phyloP scores from a whole-genome alignment of 1,140 invertebrate species.

The Sarcophaga bullata region DNA sequence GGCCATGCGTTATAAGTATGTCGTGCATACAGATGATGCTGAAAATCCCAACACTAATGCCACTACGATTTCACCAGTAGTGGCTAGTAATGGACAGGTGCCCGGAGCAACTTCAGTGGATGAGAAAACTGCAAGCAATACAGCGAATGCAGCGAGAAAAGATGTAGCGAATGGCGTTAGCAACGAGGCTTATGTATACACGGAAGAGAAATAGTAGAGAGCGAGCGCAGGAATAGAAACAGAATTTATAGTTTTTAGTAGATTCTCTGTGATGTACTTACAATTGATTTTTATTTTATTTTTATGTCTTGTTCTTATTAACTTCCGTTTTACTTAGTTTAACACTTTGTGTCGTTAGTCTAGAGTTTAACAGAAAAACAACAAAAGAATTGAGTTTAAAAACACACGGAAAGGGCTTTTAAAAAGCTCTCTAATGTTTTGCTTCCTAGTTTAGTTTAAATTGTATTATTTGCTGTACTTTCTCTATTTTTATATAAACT shows the following conservation, averaged over 20 bases:
- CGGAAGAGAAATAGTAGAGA: neutral
- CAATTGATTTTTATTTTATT: no score
- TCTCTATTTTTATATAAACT: no score
- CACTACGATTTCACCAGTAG: constrained; percentile 19
- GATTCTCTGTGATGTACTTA: constrained; percentile 19
- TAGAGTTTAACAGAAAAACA: no score
- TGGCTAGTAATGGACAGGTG: no score
- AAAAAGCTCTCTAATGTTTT: no score
- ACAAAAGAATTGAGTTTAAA: no score
- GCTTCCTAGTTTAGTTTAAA: no score
- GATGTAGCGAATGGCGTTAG: constrained; percentile 4
- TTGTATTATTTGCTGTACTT: no score
- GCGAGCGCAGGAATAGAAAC: neutral
- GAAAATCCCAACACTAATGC: constrained; percentile 18
- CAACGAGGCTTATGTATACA: constrained; percentile 33
- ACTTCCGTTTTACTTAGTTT: no score
- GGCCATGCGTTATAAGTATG: constrained; percentile 77
- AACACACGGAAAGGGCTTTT: no score
- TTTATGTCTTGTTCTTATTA: no score
- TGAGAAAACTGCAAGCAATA: neutral
- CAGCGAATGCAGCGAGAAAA: neutral
- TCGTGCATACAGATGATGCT: constrained; percentile 58
- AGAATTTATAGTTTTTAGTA: neutral
- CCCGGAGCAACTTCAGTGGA: neutral
- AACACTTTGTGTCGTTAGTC: no score